Percentiles rank a stretch among this genome's conserved stretches.
These are phyloP conservation scores for Pammene fasciana DNA, from an alignment of 2,888 invertebrate species.

Conservation along the genomic window DNA sequence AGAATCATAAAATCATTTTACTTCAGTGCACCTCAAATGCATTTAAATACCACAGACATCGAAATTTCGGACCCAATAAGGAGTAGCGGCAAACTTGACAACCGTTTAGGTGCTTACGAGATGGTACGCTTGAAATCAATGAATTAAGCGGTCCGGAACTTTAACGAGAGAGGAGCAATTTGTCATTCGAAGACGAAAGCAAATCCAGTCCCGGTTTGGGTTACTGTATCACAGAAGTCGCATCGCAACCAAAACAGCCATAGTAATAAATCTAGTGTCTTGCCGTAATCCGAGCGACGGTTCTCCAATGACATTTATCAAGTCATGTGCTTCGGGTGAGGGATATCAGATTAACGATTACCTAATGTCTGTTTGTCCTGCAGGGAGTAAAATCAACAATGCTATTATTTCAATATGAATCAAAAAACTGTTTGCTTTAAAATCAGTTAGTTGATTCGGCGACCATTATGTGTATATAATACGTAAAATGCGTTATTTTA, in stretches of 20 bases:
- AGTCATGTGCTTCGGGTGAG: slow-evolving; percentile 43
- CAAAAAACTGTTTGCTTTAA: background rate
- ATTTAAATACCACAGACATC: slow-evolving; percentile 40
- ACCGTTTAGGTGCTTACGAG: slow-evolving; percentile 39
- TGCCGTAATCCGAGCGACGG: slow-evolving; percentile 44
- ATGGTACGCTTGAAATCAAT: slow-evolving; percentile 53
- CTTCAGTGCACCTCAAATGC: slow-evolving; percentile 38
- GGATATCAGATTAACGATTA: slow-evolving; percentile 31
- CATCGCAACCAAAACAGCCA: slow-evolving; percentile 43
- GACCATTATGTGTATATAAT: too few species aligned
- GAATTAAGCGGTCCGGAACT: slow-evolving; percentile 52
- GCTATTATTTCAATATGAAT: background rate
- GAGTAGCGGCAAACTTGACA: slow-evolving; percentile 34
- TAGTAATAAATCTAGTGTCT: slow-evolving; percentile 46
- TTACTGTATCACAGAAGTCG: slow-evolving; percentile 53
- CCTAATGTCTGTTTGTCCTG: background rate
- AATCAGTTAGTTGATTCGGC: too few species aligned
- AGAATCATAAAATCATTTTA: too few species aligned
- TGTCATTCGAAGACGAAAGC: slow-evolving; percentile 50
- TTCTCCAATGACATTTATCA: slow-evolving; percentile 44
- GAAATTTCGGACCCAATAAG: slow-evolving; percentile 39
- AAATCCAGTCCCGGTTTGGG: slow-evolving; percentile 51
- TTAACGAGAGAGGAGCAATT: slow-evolving; percentile 45
- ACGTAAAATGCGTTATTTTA: too few species aligned
- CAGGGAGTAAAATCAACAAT: background rate